Conservation (phyloP, 2,113 vertebrate species). For the Tetrax tetrax region DNA sequence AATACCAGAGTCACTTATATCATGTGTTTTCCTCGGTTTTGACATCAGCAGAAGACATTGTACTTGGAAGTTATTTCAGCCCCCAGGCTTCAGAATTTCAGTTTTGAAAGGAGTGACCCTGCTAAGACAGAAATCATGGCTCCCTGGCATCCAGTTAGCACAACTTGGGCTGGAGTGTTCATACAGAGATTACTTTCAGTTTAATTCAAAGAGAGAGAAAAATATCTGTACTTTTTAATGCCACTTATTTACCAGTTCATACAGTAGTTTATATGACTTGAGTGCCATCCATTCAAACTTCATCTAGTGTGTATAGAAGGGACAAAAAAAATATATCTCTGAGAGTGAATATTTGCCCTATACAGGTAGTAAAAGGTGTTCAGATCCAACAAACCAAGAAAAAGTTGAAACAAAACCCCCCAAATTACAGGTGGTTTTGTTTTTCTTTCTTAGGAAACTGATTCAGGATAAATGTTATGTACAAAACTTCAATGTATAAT, state of each 20-base stretch:
- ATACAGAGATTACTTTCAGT: neutral
- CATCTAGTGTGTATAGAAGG: neutral
- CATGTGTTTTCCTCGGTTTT: neutral
- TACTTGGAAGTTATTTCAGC: neutral
- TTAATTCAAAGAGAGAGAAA: neutral
- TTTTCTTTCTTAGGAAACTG: neutral
- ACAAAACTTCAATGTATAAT: neutral
- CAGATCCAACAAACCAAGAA: neutral
- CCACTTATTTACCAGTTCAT: neutral
- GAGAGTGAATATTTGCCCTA: neutral
- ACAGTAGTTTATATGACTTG: neutral
- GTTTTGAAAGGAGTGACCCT: neutral
- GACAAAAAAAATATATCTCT: neutral
- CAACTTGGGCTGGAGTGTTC: neutral
- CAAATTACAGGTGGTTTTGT: neutral
- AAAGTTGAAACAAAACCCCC: neutral
- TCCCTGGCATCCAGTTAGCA: neutral
- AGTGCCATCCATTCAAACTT: neutral
- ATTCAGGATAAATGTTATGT: neutral
- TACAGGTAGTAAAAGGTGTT: neutral
- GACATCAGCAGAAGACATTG: neutral
- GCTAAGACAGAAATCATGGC: neutral
- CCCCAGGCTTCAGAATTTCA: neutral
- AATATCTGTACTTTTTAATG: neutral
- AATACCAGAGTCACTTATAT: neutral